Percentiles rank a stretch among this genome's conserved stretches.
These are phyloP conservation scores for Metallyticus violacea DNA, from an alignment of 2,888 invertebrate species.

Conservation along the genomic window DNA sequence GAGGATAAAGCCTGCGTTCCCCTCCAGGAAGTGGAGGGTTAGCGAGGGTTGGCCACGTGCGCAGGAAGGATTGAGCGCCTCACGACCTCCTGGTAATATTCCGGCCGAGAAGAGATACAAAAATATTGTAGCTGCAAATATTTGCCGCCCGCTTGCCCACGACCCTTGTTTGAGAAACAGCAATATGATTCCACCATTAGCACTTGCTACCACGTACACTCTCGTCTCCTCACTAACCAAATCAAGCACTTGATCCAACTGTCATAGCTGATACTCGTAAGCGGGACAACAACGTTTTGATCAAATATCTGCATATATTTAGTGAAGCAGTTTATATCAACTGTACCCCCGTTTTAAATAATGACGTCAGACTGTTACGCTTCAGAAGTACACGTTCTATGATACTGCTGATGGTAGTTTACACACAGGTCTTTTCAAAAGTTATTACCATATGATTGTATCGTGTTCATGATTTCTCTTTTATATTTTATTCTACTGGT, in stretches of 20 bases:
- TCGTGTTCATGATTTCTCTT: no score
- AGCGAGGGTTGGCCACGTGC: background rate
- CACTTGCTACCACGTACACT: background rate
- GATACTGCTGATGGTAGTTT: no score
- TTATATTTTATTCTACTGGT: no score
- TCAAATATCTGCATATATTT: no score
- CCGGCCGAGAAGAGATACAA: background rate
- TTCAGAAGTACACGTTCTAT: no score
- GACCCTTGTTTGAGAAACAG: slow-evolving; percentile 10
- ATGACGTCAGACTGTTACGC: no score
- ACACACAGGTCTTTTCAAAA: no score
- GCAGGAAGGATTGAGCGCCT: background rate
- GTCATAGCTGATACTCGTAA: background rate
- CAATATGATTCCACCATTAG: slow-evolving; percentile 17
- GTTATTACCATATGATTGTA: no score
- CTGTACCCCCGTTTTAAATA: no score
- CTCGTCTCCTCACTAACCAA: background rate
- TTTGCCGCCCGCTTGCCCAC: background rate
- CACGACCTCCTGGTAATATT: no score
- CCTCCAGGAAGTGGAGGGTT: background rate
- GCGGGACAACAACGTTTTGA: no score
- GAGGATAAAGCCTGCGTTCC: background rate
- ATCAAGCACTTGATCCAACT: background rate
- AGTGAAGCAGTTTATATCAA: no score
- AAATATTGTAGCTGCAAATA: slow-evolving; percentile 9